Evolutionary conservation across 1,140 invertebrate genomes (phyloP).

Genomic region (Drosophila nebulosa): DNA sequence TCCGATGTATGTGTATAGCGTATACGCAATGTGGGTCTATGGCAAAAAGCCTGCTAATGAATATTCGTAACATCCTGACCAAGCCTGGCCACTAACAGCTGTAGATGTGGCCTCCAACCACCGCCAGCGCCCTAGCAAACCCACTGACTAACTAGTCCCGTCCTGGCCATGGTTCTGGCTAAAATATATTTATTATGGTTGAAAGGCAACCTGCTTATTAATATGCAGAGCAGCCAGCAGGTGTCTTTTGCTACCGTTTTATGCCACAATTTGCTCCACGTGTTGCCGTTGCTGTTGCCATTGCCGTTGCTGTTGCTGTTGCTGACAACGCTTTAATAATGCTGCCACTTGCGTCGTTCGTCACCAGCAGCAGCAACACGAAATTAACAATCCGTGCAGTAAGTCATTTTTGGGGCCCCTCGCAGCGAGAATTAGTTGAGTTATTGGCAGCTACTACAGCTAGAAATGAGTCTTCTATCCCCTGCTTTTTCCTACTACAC

Average conservation of each 20-base stretch:
- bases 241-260: constrained; percentile 71
- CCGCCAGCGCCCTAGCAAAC: constrained; percentile 25
- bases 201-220: constrained; percentile 58
- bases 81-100: background rate
- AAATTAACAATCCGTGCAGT: constrained; percentile 33
- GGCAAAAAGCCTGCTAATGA: constrained; percentile 3
- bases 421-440: constrained; percentile 19
- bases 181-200: constrained; percentile 58
- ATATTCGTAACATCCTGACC: background rate
- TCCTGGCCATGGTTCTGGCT: background rate
- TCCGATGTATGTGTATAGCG: constrained; percentile 19
- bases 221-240: constrained; percentile 66
- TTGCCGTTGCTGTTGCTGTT: constrained; percentile 5
- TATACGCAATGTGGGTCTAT: constrained; percentile 37
- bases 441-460: constrained; percentile 27
- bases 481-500: background rate
- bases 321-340: constrained; percentile 51
- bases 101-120: background rate
- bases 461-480: background rate
- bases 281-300: constrained; percentile 9
- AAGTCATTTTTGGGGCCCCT: constrained; percentile 16
- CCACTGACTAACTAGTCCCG: constrained; percentile 20
- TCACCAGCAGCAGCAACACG: constrained; percentile 9
- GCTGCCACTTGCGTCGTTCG: constrained; percentile 30
- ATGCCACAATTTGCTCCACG: constrained; percentile 66